Evolutionary conservation across 2,113 vertebrate genomes (phyloP), one percentile per base, ranked within the genome.

Genomic region (Isichthys henryi): DNA sequence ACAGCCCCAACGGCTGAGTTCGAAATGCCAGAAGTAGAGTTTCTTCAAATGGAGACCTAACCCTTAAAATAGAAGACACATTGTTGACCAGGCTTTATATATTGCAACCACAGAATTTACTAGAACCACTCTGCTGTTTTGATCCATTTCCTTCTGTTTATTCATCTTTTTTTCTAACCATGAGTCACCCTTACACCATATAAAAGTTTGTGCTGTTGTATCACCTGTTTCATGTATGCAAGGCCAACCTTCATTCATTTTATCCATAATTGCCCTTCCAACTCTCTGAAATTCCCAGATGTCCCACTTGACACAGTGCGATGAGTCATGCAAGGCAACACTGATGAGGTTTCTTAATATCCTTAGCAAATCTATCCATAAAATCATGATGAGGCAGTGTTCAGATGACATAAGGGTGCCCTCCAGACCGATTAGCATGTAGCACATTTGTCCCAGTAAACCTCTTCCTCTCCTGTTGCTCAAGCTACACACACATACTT

Each of bases 391-490:
- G 39, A 13, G 45, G 50, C 39, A 48, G 58, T 84, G 49, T 89
- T 58, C 27, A 62, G 11, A 89, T 89, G 45, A 86, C 83, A 89
- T 48, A 46, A 74, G 66, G 52, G 21, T 86, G 27, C 83, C 66
- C 21, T 50, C 17, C 56, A 89, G 45, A 10, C 8, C 46, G 13
- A 87, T 90, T 90, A 87, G 27, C 89, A 85, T 86, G n/a, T 11
- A 43, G 6, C 23, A 52, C 23, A 6, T 45, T 84, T 84, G 56
- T 46, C 50, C 21, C 23, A 31, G 11, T 95, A 95, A 96, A 96
- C 94, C 91, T 94, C 90, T 95, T 93, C 91, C 45, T 95, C 1
- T 86, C 93, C 52, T 7, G 46, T 3, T 31, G 58, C n/a, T 74
- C 13, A 53, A n/a, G 70, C n/a, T 62, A 62, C 21, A 70, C 56